Conservation (phyloP, 2,113 vertebrate genomes). For the Ophthalmotilapia sp. region DNA sequence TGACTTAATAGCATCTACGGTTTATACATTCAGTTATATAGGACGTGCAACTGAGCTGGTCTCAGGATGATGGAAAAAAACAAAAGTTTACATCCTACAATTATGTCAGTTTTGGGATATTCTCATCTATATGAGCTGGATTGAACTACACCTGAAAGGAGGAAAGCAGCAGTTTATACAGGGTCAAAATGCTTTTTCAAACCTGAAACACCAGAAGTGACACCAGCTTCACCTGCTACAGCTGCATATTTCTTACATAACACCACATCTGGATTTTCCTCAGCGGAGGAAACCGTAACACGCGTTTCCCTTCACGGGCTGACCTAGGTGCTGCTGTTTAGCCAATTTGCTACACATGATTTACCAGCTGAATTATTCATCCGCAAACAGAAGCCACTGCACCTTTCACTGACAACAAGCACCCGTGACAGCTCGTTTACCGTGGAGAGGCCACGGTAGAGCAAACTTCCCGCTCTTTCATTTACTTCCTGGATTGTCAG, state of each 20-base stretch:
- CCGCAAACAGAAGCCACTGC: not conserved
- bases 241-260: not conserved
- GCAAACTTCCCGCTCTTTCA: not conserved
- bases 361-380: not conserved
- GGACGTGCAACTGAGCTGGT: not conserved
- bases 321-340: not conserved
- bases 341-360: constrained; percentile 17
- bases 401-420: not conserved
- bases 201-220: not conserved
- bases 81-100: not conserved
- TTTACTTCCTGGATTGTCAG: not conserved
- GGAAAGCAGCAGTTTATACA: constrained; percentile 40
- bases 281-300: not conserved
- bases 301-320: not conserved
- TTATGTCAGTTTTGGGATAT: not conserved
- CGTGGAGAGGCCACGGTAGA: not conserved
- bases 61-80: not conserved
- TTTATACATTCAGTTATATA: constrained; percentile 58
- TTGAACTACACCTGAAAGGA: not conserved
- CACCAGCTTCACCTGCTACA: not conserved
- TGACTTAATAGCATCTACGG: constrained; percentile 18
- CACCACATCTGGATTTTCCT: not conserved
- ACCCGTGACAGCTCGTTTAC: not conserved
- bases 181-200: not conserved
- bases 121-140: not conserved